phyloP scores from a whole-genome alignment of 2,113 vertebrate genomes.

The Dicrurus megarhynchus region DNA sequence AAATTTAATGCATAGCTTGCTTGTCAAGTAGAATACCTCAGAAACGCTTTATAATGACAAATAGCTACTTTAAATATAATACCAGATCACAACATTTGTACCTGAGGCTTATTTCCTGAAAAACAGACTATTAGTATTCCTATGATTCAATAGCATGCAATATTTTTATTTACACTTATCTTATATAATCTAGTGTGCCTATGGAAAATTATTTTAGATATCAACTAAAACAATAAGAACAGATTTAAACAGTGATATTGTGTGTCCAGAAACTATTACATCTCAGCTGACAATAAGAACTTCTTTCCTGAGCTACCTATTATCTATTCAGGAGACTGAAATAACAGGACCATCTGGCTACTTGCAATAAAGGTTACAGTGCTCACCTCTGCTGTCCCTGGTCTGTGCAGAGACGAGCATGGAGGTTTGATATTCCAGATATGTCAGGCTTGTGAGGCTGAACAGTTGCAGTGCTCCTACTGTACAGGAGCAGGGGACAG shows the following conservation, averaged over 20 bases:
- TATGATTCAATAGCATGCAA: not conserved
- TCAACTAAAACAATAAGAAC: not conserved
- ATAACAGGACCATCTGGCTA: constrained; percentile 41
- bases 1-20: not conserved
- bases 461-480: not conserved
- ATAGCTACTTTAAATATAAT: not conserved
- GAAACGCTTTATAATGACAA: not conserved
- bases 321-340: constrained; percentile 19
- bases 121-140: not conserved
- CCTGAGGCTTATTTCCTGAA: not conserved
- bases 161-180: not conserved
- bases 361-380: not conserved
- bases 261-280: not conserved
- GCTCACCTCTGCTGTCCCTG: constrained; percentile 2
- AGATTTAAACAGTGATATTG: not conserved
- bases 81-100: not conserved
- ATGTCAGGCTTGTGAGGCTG: not conserved
- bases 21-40: not conserved
- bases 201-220: not conserved
- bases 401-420: not conserved
- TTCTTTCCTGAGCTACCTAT: not conserved
- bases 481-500: not conserved
- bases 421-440: not conserved
- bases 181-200: not conserved
- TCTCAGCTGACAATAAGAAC: not conserved